Percentiles rank a stretch among this genome's conserved stretches.
Conservation (phyloP, 1,140 invertebrate species). For the Holotrichia oblita region DNA sequence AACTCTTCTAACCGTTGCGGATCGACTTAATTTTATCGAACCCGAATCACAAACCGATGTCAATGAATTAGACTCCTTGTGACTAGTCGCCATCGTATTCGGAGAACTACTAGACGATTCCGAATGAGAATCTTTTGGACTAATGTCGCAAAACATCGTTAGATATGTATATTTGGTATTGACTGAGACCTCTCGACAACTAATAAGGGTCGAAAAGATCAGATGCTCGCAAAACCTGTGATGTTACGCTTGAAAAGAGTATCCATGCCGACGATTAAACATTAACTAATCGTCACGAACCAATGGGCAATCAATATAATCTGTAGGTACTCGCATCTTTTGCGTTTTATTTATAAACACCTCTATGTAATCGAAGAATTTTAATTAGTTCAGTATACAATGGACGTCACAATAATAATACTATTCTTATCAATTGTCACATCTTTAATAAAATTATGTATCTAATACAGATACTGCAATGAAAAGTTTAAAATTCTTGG, state of each 20-base stretch:
- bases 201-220: slow-evolving; percentile 17
- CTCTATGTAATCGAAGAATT: not conserved
- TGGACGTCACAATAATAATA: no score
- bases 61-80: slow-evolving; percentile 46
- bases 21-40: slow-evolving; percentile 49
- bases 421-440: no score
- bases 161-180: slow-evolving; percentile 27
- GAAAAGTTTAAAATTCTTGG: no score
- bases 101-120: slow-evolving; percentile 55
- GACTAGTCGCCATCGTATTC: slow-evolving; percentile 45
- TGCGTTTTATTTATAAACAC: slow-evolving; percentile 32
- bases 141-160: slow-evolving; percentile 50
- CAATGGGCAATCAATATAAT: slow-evolving; percentile 43
- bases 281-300: slow-evolving; percentile 47
- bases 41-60: slow-evolving; percentile 48
- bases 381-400: slow-evolving; percentile 2
- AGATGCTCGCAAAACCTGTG: not conserved
- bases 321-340: slow-evolving; percentile 19
- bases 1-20: slow-evolving; percentile 53
- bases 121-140: slow-evolving; percentile 51
- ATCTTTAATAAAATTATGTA: no score
- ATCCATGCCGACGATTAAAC: slow-evolving; percentile 52
- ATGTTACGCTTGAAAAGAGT: slow-evolving; percentile 45
- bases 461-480: no score
- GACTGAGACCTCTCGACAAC: not conserved